Conservation (phyloP, 2,113 vertebrate genomes). For the Cricetomys ansorgei region DNA sequence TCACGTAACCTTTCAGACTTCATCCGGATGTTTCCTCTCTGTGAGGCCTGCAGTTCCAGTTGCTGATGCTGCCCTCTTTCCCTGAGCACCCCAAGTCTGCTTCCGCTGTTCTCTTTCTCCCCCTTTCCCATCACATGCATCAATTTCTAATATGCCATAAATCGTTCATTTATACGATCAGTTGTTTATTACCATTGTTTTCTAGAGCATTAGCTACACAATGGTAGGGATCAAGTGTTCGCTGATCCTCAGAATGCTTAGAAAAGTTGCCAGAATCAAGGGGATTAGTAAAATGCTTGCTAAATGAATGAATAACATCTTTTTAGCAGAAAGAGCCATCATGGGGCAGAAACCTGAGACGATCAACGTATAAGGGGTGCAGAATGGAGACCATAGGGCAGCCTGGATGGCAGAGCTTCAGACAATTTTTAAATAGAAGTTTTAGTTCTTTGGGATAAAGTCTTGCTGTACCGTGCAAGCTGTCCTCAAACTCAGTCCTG, state of each 20-base stretch:
- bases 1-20: background rate
- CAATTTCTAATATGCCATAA: background rate
- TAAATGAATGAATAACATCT: background rate
- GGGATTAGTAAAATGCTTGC: background rate
- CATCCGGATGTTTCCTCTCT: background rate
- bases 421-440: background rate
- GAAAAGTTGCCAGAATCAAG: background rate
- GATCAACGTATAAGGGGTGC: background rate
- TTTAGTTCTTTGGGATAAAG: background rate
- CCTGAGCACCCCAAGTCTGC: background rate
- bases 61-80: background rate
- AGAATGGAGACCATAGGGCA: background rate
- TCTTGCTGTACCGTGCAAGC: background rate
- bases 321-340: background rate
- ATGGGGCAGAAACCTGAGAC: background rate
- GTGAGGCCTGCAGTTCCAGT: background rate
- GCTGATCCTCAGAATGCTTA: constrained; percentile 1
- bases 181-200: background rate
- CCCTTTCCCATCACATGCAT: background rate
- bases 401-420: background rate
- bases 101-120: background rate
- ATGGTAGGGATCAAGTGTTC: background rate
- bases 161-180: background rate
- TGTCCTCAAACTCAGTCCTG: background rate
- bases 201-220: background rate